phyloP scores from a whole-genome alignment of 2,113 vertebrate genomes.

The Lepisosteus osseus region DNA sequence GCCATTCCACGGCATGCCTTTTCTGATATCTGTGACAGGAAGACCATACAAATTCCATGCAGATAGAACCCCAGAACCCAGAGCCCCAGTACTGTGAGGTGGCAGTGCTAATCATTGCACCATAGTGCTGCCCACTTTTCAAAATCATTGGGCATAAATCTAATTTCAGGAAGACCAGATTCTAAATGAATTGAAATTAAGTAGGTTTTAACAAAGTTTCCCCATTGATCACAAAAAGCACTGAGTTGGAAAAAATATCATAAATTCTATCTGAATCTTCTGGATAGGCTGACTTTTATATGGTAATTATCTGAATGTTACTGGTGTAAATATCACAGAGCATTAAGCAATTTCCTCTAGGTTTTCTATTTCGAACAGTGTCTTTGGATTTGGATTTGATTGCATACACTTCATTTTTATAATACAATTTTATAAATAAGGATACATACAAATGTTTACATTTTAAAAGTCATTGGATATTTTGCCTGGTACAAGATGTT shows the following conservation, averaged over 20 bases:
- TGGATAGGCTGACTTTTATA: background rate
- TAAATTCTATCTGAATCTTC: background rate
- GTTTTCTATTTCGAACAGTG: background rate
- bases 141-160: too few relatives aligned
- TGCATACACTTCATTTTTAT: background rate
- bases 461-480: constrained; percentile 7
- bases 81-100: too few relatives aligned
- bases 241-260: background rate
- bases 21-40: too few relatives aligned
- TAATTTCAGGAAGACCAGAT: too few relatives aligned
- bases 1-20: too few relatives aligned
- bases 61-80: too few relatives aligned
- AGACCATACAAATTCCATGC: too few relatives aligned
- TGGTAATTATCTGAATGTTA: constrained; percentile 15
- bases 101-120: too few relatives aligned
- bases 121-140: too few relatives aligned
- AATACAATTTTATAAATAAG: constrained; percentile 3
- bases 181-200: too few relatives aligned
- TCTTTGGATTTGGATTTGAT: background rate
- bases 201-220: too few relatives aligned
- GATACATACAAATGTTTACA: constrained; percentile 7
- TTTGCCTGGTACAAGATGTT: constrained; percentile 13
- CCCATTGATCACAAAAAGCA: background rate
- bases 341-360: constrained; percentile 10
- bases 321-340: constrained; percentile 5